Evolutionary conservation across 2,113 vertebrate genomes (phyloP), one percentile per base, ranked within the genome.

Genomic region (Chrysemys picta): DNA sequence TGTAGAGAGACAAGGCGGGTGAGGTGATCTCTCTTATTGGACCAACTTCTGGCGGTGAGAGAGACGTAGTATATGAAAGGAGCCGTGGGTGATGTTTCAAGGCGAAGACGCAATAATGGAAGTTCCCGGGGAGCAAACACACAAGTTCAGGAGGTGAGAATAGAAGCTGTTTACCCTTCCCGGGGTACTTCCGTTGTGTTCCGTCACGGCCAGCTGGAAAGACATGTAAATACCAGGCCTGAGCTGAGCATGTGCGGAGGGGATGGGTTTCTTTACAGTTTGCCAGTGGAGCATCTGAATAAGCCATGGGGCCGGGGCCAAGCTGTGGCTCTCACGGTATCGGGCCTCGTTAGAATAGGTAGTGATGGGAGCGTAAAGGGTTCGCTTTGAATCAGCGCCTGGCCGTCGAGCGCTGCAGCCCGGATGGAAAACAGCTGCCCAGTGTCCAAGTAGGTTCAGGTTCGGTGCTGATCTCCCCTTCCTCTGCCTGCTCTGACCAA

Each of bases 11-110:
- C 27, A 13, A 29, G 59, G 59, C 27, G 29, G 14, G 62, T 5
- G 14, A 65, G 62, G 6, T 7, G 14, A 35, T 17, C 8, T 31
- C 31, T 35, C 35, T 65, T 65, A 31, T 35, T 35, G 62, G 59
- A 35, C 59, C 59, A 65, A 12, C 59, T 16, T 16, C 57, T 14
- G 57, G 29, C 31, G 59, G 59, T 4, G 29, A 57, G 24, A 29
- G 59, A 62, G 59, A 31, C 11, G 13, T 29, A 3, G 13, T 6
- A 31, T 13, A 5, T 31, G 59, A 62, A 62, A 96, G 97, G 87
- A 94, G 89, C 85, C 87, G 76, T 0, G 49, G 95, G 52, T 94
- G 97, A 87, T 97, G 95, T 98, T 97, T 97, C 89, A 95, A 96
- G 95, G 84, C 78, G 87, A 96, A 95, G 92, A 95, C 83, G 93